Evolutionary conservation across 1,140 invertebrate genomes (phyloP).

Genomic region (Scaptomyza montana): DNA sequence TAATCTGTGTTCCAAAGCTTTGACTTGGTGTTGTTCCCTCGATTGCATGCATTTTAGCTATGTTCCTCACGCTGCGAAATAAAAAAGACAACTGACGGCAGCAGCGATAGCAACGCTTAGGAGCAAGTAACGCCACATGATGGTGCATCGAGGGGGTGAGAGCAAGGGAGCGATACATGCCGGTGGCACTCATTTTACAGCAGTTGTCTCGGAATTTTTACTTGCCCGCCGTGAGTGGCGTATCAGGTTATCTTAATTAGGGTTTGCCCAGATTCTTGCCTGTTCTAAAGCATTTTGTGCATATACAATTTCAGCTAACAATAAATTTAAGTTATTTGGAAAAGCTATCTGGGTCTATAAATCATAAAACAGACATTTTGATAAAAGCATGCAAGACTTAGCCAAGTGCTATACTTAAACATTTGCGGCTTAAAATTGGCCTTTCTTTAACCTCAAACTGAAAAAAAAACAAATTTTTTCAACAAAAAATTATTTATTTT

Average conservation of each 20-base stretch:
- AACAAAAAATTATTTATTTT: no score
- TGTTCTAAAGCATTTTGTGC: background rate
- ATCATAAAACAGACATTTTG: background rate
- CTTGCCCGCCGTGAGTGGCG: background rate
- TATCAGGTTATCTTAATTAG: conserved; percentile 14
- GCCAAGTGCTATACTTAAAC: background rate
- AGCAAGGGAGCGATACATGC: conserved; percentile 1
- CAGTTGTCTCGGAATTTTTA: background rate
- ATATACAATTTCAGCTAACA: background rate
- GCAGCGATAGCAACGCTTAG: background rate
- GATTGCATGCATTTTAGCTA: conserved; percentile 14
- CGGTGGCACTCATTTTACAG: conserved; percentile 11
- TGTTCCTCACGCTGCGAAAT: conserved; percentile 8
- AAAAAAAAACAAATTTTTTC: no score
- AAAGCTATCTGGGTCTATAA: background rate
- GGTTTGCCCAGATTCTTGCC: background rate
- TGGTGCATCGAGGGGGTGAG: background rate
- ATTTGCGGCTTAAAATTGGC: background rate
- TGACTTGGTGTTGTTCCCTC: background rate
- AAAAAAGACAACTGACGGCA: conserved; percentile 27
- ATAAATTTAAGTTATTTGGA: background rate
- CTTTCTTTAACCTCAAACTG: background rate
- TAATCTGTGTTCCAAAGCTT: background rate
- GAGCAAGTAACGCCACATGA: conserved; percentile 1
- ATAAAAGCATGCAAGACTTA: background rate